Evolutionary conservation across 2,797 vertebrate species (phyloP).

Genomic region (Pogonophryne albipinna): DNA sequence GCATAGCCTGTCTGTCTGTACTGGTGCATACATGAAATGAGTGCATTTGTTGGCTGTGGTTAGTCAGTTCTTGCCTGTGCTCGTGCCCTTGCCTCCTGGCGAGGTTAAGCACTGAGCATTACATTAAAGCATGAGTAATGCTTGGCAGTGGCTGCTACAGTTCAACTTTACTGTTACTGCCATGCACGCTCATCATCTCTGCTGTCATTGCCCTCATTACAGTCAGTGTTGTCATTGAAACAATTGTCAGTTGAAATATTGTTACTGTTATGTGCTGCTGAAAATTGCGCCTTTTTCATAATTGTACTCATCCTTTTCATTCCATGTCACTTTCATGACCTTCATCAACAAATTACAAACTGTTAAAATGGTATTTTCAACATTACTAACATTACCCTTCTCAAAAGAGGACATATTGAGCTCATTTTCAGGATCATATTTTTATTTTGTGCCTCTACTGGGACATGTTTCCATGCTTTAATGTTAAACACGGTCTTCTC

Average conservation of each 20-base stretch:
- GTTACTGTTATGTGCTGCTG: slow-evolving; percentile 30
- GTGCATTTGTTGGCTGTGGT: slow-evolving; percentile 13
- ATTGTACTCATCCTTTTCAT: slow-evolving; percentile 23
- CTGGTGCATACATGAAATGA: neutral
- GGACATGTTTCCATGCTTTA: no score
- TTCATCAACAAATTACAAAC: no score
- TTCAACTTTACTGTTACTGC: slow-evolving; percentile 41
- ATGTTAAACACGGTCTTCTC: no score
- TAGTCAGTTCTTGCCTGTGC: slow-evolving; percentile 6
- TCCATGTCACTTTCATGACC: neutral
- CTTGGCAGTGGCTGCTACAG: slow-evolving; percentile 42
- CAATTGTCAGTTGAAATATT: slow-evolving; percentile 33
- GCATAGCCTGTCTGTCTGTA: neutral
- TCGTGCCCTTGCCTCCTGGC: slow-evolving; percentile 50
- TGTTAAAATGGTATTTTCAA: neutral
- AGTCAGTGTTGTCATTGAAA: slow-evolving; percentile 36
- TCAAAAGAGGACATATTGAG: no score
- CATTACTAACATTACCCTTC: no score
- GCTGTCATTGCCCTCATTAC: slow-evolving; percentile 26
- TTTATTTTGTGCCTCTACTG: no score
- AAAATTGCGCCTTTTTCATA: slow-evolving; percentile 32
- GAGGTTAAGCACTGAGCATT: slow-evolving; percentile 58
- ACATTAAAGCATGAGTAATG: slow-evolving; percentile 67
- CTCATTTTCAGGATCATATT: no score
- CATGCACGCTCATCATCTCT: slow-evolving; percentile 42